phyloP scores from a whole-genome alignment of 2,113 vertebrate species.

The Thalassoma bifasciatum region DNA sequence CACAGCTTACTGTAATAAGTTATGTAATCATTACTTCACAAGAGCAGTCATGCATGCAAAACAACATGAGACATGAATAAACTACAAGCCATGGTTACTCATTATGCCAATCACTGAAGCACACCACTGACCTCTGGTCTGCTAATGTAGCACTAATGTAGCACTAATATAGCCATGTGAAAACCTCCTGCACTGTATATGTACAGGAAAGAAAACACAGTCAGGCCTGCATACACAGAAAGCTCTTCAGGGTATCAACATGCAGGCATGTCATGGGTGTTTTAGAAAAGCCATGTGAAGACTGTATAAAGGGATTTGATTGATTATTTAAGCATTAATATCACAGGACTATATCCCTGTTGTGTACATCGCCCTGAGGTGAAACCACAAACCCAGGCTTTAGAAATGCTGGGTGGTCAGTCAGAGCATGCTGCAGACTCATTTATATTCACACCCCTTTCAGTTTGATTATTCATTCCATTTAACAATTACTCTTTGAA shows the following conservation, averaged over 20 bases:
- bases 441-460: conserved; percentile 1
- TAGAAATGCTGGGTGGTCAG: not conserved
- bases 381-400: not conserved
- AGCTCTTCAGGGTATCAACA: not conserved
- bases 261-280: not conserved
- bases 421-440: not conserved
- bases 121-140: conserved; percentile 25
- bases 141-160: conserved; percentile 10
- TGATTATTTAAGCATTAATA: conserved; percentile 13
- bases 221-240: not conserved
- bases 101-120: conserved; percentile 38
- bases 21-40: conserved; percentile 21
- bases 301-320: conserved; percentile 3
- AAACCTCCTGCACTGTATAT: not conserved
- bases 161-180: not conserved
- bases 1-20: not conserved
- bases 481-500: conserved; percentile 25
- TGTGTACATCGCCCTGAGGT: conserved; percentile 4
- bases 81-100: conserved; percentile 19
- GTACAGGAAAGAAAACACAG: not conserved
- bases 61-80: conserved; percentile 32
- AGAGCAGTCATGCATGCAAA: conserved; percentile 6
- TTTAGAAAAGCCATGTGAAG: conserved; percentile 3
- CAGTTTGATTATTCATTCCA: conserved; percentile 5
- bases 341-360: not conserved